Evolutionary conservation across 1,140 invertebrate genomes (phyloP).

Genomic region (Agrilus planipennis): DNA sequence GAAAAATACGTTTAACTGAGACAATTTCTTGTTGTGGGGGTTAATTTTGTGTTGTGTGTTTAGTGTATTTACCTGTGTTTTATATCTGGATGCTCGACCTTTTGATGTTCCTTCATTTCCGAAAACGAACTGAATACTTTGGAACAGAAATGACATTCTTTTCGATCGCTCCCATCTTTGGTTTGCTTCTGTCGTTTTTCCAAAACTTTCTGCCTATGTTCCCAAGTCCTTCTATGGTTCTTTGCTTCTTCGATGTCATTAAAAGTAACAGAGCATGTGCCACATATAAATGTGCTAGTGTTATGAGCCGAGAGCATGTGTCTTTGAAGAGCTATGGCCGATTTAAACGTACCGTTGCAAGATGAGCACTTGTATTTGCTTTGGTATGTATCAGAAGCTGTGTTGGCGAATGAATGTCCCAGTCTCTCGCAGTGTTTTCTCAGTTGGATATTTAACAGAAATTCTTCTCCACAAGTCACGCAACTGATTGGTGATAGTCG

Average conservation of each 20-base stretch:
- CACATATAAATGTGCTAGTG: conserved; percentile 50
- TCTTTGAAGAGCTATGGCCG: conserved; percentile 49
- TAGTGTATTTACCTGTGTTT: conserved; percentile 36
- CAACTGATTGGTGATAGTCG: conserved; percentile 52
- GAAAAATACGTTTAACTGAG: too few species aligned
- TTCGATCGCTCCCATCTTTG: conserved; percentile 30
- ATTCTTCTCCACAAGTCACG: conserved; percentile 45
- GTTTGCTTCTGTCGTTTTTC: conserved; percentile 29
- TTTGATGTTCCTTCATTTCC: conserved; percentile 53
- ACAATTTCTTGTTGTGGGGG: too few species aligned
- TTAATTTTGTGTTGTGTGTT: too few species aligned
- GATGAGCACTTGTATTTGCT: conserved; percentile 44
- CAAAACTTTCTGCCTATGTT: conserved; percentile 43
- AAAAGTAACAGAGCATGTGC: conserved; percentile 53
- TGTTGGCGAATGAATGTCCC: conserved; percentile 35
- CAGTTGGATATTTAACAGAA: conserved; percentile 59
- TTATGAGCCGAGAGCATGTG: conserved; percentile 46
- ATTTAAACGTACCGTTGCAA: conserved; percentile 45
- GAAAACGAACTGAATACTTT: conserved; percentile 40
- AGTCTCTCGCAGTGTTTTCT: conserved; percentile 45
- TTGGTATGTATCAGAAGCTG: conserved; percentile 51
- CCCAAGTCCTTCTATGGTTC: conserved; percentile 48
- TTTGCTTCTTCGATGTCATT: conserved; percentile 46
- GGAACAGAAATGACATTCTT: conserved; percentile 49
- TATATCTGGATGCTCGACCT: conserved; percentile 45